phyloP scores from a whole-genome alignment of 2,797 vertebrate species.

The Acrocephalus scirpaceus region DNA sequence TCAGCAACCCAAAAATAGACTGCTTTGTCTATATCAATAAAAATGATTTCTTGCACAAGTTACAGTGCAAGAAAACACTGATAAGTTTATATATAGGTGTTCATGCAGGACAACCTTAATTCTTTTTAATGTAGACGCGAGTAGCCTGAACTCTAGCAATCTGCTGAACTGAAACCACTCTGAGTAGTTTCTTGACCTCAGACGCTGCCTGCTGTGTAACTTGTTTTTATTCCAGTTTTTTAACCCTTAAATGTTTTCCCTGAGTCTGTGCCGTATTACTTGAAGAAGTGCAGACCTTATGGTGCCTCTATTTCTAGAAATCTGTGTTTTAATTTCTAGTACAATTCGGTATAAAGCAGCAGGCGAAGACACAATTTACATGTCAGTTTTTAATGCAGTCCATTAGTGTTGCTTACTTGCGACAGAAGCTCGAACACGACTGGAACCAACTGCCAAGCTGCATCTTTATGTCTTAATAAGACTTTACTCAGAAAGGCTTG shows the following conservation, averaged over 20 bases:
- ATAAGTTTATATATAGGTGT: neutral
- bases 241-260: neutral
- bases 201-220: conserved; percentile 11
- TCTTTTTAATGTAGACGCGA: neutral
- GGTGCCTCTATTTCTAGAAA: neutral
- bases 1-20: neutral
- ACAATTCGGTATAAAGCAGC: neutral
- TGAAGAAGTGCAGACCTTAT: neutral
- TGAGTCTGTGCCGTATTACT: neutral
- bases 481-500: neutral
- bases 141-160: neutral
- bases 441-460: neutral
- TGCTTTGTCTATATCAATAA: neutral
- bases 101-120: neutral
- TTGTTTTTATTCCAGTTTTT: neutral
- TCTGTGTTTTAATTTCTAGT: neutral
- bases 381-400: neutral
- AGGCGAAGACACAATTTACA: rapidly evolving
- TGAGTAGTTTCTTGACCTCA: neutral
- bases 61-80: neutral
- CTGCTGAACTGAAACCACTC: neutral
- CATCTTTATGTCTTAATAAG: neutral
- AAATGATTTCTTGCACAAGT: neutral
- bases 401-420: neutral
- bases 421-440: neutral